These are phyloP conservation scores for Promerops cafer DNA, from an alignment of 2,113 vertebrate species.

Conservation along the genomic window DNA sequence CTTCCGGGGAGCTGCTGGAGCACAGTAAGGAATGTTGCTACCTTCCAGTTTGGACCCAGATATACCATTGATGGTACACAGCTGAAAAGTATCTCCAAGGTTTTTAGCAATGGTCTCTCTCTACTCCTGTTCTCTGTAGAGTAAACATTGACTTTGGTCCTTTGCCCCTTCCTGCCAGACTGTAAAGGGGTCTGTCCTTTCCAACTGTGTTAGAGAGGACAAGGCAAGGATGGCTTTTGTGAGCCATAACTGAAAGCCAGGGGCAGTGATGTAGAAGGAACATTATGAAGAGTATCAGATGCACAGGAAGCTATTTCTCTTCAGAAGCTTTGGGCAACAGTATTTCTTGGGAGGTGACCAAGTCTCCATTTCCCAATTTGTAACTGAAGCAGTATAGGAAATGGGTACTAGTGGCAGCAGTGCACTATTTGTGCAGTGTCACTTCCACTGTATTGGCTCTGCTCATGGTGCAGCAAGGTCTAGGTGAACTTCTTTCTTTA, in stretches of 20 bases:
- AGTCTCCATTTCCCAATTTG: not conserved
- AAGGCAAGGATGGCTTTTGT: not conserved
- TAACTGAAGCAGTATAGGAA: not conserved
- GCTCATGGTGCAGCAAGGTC: not conserved
- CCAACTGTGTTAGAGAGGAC: not conserved
- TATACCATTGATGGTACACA: rapidly evolving
- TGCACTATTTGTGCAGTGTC: not conserved
- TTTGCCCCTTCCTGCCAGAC: not conserved
- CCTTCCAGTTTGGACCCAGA: not conserved
- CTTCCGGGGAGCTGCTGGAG: not conserved
- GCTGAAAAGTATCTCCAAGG: not conserved
- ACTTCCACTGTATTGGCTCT: not conserved
- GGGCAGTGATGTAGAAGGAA: not conserved
- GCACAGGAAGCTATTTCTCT: not conserved
- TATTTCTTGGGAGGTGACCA: not conserved
- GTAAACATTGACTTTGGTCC: not conserved
- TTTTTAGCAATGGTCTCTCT: not conserved
- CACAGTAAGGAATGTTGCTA: not conserved
- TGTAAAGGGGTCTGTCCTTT: not conserved
- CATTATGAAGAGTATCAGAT: not conserved
- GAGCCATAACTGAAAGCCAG: not conserved
- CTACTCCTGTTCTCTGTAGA: not conserved
- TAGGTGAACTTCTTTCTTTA: not conserved
- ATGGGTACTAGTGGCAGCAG: not conserved
- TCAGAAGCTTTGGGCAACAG: not conserved